phyloP scores from a whole-genome alignment of 2,888 invertebrate genomes.

The Gibbula magus region DNA sequence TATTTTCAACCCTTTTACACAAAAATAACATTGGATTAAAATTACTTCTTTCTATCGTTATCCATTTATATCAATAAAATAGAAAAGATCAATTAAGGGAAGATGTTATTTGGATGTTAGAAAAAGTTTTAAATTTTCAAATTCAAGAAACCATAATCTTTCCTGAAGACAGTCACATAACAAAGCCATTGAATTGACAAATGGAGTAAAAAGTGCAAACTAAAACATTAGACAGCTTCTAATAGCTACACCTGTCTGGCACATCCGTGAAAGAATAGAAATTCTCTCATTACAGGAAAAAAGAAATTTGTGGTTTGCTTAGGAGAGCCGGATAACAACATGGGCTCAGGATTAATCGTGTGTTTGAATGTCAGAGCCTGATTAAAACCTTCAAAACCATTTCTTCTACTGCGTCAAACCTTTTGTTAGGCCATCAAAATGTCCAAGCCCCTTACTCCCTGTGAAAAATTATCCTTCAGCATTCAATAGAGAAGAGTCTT shows the following conservation, averaged over 20 bases:
- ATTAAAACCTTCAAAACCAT: slow-evolving; percentile 22
- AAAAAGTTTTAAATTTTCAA: no score
- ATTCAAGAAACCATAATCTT: neutral
- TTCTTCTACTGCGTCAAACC: slow-evolving; percentile 21
- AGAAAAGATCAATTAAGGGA: no score
- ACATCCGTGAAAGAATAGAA: slow-evolving; percentile 10
- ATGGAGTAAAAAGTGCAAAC: neutral
- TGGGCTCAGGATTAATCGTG: neutral
- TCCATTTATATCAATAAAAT: no score
- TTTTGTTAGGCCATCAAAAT: slow-evolving; percentile 19
- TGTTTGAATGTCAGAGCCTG: slow-evolving; percentile 23
- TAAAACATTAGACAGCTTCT: neutral
- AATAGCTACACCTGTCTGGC: neutral
- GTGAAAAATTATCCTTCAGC: slow-evolving; percentile 24
- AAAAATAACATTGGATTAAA: no score
- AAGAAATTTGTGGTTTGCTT: slow-evolving; percentile 13
- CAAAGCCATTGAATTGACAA: slow-evolving; percentile 19
- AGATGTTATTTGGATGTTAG: no score
- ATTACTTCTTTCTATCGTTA: no score
- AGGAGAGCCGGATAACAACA: neutral
- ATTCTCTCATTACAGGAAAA: slow-evolving; percentile 9
- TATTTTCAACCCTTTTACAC: no score
- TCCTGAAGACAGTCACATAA: neutral
- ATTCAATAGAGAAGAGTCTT: slow-evolving; percentile 12
- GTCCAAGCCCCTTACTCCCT: neutral